These are phyloP conservation scores for Catharus fuscescens DNA, from an alignment of 2,113 vertebrate genomes.

Conservation along the genomic window DNA sequence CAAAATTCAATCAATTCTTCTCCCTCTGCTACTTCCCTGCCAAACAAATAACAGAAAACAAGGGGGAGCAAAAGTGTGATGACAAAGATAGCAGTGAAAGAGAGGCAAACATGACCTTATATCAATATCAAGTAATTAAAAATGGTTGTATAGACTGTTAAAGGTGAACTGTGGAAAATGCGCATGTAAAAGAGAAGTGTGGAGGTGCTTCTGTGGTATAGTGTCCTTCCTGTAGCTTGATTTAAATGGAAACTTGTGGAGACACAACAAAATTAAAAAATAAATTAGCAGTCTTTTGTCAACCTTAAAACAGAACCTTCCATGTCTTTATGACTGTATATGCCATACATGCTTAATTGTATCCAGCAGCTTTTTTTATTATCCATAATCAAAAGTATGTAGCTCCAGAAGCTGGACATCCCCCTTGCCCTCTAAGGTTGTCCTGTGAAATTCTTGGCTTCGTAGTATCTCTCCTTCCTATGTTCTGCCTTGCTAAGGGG, in stretches of 20 bases:
- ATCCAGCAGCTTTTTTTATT: neutral
- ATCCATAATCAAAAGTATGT: neutral
- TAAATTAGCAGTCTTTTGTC: neutral
- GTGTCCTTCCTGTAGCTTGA: neutral
- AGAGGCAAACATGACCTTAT: neutral
- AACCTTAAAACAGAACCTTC: neutral
- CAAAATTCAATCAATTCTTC: neutral
- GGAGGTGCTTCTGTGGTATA: neutral
- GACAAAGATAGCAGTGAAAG: neutral
- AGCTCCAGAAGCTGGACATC: neutral
- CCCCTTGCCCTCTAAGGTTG: neutral
- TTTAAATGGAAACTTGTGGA: neutral
- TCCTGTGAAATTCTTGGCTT: neutral
- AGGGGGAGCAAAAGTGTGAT: neutral
- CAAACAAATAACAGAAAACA: neutral
- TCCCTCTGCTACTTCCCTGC: neutral
- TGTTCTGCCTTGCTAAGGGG: neutral
- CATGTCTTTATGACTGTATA: neutral
- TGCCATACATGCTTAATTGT: neutral
- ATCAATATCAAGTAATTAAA: neutral
- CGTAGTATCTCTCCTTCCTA: fast-evolving
- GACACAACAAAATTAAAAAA: neutral
- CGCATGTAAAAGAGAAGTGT: neutral
- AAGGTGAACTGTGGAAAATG: neutral
- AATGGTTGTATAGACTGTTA: neutral